A percentile compares a stretch with the other conserved stretches of the same genome.
Evolutionary conservation across 2,797 vertebrate species (phyloP).

Genomic region (Rachycentron canadum): DNA sequence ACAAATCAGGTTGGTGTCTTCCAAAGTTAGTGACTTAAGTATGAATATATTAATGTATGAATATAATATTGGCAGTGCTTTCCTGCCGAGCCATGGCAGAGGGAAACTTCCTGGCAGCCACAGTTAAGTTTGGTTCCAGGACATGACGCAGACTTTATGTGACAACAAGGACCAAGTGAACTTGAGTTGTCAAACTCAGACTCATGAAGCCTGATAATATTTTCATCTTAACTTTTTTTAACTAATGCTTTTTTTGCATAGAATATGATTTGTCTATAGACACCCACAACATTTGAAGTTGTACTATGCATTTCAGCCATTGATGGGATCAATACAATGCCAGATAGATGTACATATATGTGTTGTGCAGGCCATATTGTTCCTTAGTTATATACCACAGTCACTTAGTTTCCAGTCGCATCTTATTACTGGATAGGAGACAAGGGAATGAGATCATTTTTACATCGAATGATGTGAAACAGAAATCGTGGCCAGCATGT

Average conservation of each 20-base stretch:
- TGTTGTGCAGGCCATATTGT: neutral
- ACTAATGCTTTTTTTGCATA: no score
- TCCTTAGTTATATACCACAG: neutral
- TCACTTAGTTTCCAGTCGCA: neutral
- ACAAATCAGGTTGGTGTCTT: neutral
- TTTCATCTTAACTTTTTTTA: no score
- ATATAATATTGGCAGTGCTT: neutral
- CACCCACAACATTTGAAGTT: neutral
- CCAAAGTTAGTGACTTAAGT: conserved; percentile 8
- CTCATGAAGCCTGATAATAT: neutral
- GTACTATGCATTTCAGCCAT: neutral
- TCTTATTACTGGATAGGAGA: neutral
- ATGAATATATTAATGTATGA: conserved; percentile 7
- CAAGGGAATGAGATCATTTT: neutral
- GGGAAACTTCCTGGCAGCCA: neutral
- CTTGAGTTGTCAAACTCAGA: conserved; percentile 1
- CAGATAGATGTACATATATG: neutral
- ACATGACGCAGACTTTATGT: neutral
- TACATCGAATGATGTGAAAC: neutral
- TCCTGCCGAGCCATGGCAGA: neutral
- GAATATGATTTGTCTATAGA: neutral
- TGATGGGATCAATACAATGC: neutral
- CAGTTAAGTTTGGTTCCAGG: conserved; percentile 11
- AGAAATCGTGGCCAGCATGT: neutral
- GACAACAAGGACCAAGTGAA: conserved; percentile 7